Conservation (phyloP, 2,797 vertebrate genomes). For the Pseudochirops corinnae region DNA sequence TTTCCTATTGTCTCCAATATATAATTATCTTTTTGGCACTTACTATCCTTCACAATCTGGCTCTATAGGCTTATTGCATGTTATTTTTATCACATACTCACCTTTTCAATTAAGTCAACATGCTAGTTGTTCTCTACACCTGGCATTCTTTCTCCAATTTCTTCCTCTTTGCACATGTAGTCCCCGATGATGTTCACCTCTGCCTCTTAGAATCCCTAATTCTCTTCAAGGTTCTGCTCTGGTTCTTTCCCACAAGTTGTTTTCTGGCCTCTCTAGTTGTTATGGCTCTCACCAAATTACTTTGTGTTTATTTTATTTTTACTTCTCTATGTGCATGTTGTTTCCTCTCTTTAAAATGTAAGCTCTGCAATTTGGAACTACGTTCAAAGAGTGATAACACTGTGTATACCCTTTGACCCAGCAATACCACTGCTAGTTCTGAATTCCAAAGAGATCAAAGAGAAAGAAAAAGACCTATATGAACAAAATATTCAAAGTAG, state of each 20-base stretch:
- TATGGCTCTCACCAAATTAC: neutral
- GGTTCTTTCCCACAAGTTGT: neutral
- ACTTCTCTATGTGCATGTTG: neutral
- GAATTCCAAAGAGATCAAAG: neutral
- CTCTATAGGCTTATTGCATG: neutral
- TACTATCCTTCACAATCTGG: neutral
- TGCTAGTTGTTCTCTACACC: neutral
- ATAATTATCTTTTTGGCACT: neutral
- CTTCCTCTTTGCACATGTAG: neutral
- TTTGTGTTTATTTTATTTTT: neutral
- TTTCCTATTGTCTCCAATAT: neutral
- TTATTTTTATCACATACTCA: neutral
- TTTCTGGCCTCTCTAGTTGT: neutral
- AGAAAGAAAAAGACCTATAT: neutral
- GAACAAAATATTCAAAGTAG: neutral
- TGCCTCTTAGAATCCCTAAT: neutral
- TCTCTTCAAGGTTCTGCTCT: neutral
- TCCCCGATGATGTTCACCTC: neutral
- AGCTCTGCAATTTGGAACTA: neutral
- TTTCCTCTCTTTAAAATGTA: neutral
- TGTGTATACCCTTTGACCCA: neutral
- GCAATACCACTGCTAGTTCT: neutral
- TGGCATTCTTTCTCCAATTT: neutral
- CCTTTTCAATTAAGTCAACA: neutral
- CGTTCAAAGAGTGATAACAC: neutral